A percentile compares a stretch with the other conserved stretches of the same genome.
Conservation (phyloP, 2,797 vertebrate genomes). For the Sebastes matsubarae region DNA sequence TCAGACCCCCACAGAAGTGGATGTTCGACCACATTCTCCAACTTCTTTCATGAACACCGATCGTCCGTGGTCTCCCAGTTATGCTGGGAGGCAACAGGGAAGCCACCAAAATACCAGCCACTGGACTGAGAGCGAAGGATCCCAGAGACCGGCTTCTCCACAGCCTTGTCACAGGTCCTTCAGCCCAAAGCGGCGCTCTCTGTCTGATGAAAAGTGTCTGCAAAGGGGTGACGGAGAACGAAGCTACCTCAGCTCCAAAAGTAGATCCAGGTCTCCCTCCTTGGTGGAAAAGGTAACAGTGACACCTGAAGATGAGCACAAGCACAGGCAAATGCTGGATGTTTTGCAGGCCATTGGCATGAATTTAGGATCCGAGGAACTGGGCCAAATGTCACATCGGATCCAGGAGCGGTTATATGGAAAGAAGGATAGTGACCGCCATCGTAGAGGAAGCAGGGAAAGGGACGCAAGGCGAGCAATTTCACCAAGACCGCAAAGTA, state of each 20-base stretch:
- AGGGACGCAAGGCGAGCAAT: not conserved
- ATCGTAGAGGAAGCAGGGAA: slow-evolving; percentile 22
- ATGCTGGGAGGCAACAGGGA: slow-evolving; percentile 7
- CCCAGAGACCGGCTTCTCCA: slow-evolving; percentile 1
- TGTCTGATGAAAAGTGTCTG: slow-evolving; percentile 19
- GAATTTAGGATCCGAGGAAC: slow-evolving; percentile 73
- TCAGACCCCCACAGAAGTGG: slow-evolving; percentile 3
- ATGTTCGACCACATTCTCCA: not conserved
- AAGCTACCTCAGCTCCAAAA: not conserved
- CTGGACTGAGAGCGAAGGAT: slow-evolving; percentile 24
- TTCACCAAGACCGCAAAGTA: slow-evolving; percentile 32
- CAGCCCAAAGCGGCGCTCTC: slow-evolving; percentile 12
- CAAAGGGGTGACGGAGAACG: not conserved
- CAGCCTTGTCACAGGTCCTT: not conserved
- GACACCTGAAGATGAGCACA: slow-evolving; percentile 62
- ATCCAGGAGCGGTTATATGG: slow-evolving; percentile 78
- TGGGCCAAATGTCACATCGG: slow-evolving; percentile 74
- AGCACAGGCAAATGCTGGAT: slow-evolving; percentile 66
- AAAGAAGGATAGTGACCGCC: slow-evolving; percentile 41
- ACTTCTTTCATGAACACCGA: not conserved
- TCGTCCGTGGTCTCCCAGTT: not conserved
- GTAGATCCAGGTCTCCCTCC: slow-evolving; percentile 40
- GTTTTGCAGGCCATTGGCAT: slow-evolving; percentile 76
- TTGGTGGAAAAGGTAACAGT: slow-evolving; percentile 9
- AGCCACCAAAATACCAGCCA: not conserved